phyloP scores from a whole-genome alignment of 2,113 vertebrate genomes.

The Uria aalge region DNA sequence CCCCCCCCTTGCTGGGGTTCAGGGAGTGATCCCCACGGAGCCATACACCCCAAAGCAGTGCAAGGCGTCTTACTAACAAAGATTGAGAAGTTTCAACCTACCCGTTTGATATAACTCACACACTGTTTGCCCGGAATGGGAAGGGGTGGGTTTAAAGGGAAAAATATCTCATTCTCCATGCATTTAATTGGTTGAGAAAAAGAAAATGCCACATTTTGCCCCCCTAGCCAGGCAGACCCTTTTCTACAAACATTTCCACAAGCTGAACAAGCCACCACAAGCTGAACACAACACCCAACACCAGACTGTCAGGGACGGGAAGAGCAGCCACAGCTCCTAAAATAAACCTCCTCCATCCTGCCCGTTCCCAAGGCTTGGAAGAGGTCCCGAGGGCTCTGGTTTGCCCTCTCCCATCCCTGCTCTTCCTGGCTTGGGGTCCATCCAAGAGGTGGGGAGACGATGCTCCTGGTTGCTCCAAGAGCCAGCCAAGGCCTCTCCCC shows the following conservation, averaged over 20 bases:
- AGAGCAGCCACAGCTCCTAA: not conserved
- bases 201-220: not conserved
- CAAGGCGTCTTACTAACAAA: not conserved
- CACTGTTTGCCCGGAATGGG: not conserved
- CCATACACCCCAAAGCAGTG: not conserved
- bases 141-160: not conserved
- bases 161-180: not conserved
- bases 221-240: not conserved
- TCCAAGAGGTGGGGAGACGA: fast-evolving
- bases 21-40: not conserved
- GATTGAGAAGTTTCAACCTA: not conserved
- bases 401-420: not conserved
- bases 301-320: not conserved
- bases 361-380: not conserved
- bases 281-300: fast-evolving
- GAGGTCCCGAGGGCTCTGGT: not conserved
- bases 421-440: fast-evolving
- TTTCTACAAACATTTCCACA: not conserved
- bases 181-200: not conserved
- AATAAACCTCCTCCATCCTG: not conserved
- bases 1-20: not conserved
- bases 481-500: not conserved
- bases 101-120: not conserved
- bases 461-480: not conserved
- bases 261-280: not conserved